Conservation (phyloP, 2,797 vertebrate species). For the Synaphobranchus kaupii region DNA sequence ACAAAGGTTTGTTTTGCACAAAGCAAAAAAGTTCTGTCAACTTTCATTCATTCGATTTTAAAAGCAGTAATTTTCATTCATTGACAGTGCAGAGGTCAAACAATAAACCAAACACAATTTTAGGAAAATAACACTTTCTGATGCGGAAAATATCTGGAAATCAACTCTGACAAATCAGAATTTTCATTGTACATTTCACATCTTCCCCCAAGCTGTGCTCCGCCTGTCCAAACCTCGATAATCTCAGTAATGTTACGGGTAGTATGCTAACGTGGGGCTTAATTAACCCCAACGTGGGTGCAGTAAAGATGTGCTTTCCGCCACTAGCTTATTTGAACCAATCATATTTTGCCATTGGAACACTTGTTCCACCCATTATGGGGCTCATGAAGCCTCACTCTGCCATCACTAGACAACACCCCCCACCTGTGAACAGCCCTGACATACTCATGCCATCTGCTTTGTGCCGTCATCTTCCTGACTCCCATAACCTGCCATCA, state of each 20-base stretch:
- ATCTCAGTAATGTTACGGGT: background rate
- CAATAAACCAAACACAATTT: background rate
- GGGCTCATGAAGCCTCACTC: background rate
- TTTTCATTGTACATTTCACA: background rate
- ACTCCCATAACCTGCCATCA: background rate
- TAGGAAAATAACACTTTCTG: background rate
- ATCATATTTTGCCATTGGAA: background rate
- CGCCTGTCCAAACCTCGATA: background rate
- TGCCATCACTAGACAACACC: background rate
- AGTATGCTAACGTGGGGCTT: background rate
- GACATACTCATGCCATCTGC: background rate
- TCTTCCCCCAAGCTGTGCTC: background rate
- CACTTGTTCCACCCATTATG: background rate
- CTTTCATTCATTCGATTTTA: background rate
- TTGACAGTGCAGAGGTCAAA: background rate
- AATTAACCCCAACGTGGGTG: background rate
- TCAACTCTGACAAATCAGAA: background rate
- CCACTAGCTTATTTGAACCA: background rate
- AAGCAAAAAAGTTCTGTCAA: background rate
- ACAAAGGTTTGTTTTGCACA: background rate
- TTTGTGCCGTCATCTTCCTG: background rate
- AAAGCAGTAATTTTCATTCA: background rate
- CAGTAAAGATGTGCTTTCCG: background rate
- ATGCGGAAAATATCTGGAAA: background rate
- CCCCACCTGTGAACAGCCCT: background rate